Evolutionary conservation across 2,797 vertebrate species (phyloP), one percentile per base, ranked within the genome.

Genomic region (Myoxocephalus aenaeus): DNA sequence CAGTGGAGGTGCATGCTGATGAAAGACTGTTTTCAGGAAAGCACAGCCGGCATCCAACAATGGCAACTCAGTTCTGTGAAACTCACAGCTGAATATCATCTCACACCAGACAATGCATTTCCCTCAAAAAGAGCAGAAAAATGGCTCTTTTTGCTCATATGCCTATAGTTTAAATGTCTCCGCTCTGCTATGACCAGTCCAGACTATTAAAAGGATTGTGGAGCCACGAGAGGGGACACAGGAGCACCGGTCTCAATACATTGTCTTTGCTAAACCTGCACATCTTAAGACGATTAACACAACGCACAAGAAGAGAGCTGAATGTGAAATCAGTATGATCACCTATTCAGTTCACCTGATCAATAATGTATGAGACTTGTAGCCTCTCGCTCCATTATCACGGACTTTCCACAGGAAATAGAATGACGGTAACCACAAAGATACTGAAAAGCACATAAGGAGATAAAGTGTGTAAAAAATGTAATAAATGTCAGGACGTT

Each of bases 1-100:
- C 82, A 51, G 81, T 76, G 82, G 90, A 88, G 84, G 84, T 83
- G 90, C 81, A 89, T 90, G 85, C 90, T 89, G 92, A 92, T 91
- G 90, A 88, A 88, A 42, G 70, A 67, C 58, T 65, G 77, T 81
- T 87, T 86, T 73, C 70, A 54, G 77, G 71, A 67, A 80, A 81
- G 80, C 77, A 66, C 67, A 44, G 69, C 68, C 80, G 58, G 75
- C 82, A 68, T 66, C 81, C 83, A 71, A 87, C 85, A 77, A 80
- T 42, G 61, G 73, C 57, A 76, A 76, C 61, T 79, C 77, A 40
- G 40, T 61, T 65, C 74, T 65, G 69, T 53, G 80, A 78, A 89
- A 83, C 69, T 32, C 84, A 81, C 71, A 85, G 73, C 77, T 69
- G 71, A 83, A 84, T 75, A 73, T 79, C 77, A 65, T 65, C 75